phyloP scores from a whole-genome alignment of 2,797 vertebrate genomes.

The Lepilemur septentrionalis region DNA sequence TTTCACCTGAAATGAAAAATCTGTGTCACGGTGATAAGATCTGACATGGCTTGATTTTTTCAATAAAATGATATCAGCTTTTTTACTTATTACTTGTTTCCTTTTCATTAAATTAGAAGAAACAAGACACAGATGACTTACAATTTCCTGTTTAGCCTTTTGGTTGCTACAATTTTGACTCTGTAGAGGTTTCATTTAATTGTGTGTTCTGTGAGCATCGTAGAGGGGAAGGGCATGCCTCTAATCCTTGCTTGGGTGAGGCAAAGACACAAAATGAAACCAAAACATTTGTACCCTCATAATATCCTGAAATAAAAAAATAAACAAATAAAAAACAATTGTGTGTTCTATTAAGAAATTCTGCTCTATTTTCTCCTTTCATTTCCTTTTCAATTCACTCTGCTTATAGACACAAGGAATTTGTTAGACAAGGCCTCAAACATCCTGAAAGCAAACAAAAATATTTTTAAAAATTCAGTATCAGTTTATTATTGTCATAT shows the following conservation, averaged over 20 bases:
- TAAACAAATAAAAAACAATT: not conserved
- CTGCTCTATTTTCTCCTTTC: not conserved
- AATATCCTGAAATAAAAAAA: too few species aligned
- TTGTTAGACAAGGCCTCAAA: not conserved
- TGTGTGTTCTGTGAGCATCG: not conserved
- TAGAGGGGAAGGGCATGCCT: too few species aligned
- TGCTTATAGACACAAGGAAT: slow-evolving; percentile 35
- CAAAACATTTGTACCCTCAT: too few species aligned
- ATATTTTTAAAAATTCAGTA: not conserved
- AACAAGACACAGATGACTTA: not conserved
- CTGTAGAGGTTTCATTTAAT: not conserved
- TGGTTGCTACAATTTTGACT: not conserved
- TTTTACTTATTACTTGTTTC: not conserved
- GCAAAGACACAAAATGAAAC: too few species aligned
- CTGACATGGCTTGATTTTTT: not conserved
- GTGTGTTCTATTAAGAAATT: not conserved
- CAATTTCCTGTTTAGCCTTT: not conserved
- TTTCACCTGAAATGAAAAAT: slow-evolving; percentile 15
- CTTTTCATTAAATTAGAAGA: slow-evolving; percentile 39
- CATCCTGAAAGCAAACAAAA: not conserved
- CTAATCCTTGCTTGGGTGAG: too few species aligned
- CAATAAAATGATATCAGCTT: slow-evolving; percentile 17
- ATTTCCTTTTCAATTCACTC: not conserved
- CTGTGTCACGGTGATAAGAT: not conserved
- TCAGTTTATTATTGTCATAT: not conserved